Percentiles rank a stretch among this genome's conserved stretches.
phyloP scores from a whole-genome alignment of 2,113 vertebrate genomes.

The Xiphophorus couchianus region DNA sequence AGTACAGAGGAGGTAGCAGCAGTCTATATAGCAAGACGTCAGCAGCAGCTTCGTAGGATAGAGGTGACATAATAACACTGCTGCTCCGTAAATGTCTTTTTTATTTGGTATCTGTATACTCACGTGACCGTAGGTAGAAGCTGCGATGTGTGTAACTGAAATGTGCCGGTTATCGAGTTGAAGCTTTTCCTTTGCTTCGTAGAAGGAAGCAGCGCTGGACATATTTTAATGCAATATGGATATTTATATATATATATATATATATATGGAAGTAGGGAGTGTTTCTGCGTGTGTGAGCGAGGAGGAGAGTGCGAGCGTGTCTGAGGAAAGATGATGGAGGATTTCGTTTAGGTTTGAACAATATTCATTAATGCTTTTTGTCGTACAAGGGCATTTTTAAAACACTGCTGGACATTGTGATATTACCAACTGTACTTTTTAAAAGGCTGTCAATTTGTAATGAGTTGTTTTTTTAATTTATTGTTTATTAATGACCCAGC shows the following conservation, averaged over 20 bases:
- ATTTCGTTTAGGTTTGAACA: constrained; percentile 30
- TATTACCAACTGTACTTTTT: constrained; percentile 69
- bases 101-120: constrained; percentile 57
- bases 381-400: constrained; percentile 71
- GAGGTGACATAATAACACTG: constrained; percentile 53
- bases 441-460: constrained; percentile 70
- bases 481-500: constrained; percentile 55
- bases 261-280: neutral
- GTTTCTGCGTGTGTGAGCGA: constrained; percentile 7
- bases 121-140: constrained; percentile 33
- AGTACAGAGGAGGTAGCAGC: constrained; percentile 47
- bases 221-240: constrained; percentile 46
- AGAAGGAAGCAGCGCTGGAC: constrained; percentile 22
- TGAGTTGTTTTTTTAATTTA: constrained; percentile 56
- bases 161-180: constrained; percentile 25
- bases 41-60: constrained; percentile 59
- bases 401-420: constrained; percentile 66
- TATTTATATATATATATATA: too few relatives aligned
- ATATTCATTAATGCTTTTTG: constrained; percentile 51
- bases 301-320: constrained; percentile 10
- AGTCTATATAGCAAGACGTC: constrained; percentile 40
- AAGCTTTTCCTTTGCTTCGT: constrained; percentile 34
- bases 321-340: constrained; percentile 28
- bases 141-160: constrained; percentile 39
- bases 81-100: constrained; percentile 55